Conservation (phyloP, 2,888 invertebrate species). For the Morinoia aosen region DNA sequence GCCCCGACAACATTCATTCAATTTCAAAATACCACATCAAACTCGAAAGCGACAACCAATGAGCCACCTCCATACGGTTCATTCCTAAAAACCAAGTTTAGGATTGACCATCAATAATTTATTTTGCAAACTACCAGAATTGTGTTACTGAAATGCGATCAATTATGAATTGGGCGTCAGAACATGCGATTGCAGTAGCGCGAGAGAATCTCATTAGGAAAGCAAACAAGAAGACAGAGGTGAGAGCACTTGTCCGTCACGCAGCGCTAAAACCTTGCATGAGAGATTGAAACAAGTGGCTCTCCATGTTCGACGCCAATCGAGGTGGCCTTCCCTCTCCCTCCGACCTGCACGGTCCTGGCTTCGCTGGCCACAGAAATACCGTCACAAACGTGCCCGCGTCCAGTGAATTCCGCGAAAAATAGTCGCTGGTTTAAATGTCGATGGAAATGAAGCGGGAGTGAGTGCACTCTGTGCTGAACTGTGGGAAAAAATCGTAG, state of each 20-base stretch:
- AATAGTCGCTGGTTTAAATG: slow-evolving; percentile 10
- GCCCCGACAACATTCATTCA: not conserved
- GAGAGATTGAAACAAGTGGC: slow-evolving; percentile 21
- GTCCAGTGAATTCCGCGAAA: not conserved
- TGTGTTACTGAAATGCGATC: slow-evolving; percentile 16
- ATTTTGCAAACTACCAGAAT: not conserved
- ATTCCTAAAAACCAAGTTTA: not conserved
- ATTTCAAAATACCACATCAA: not conserved
- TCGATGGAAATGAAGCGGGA: not conserved
- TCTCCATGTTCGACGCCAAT: slow-evolving; percentile 14
- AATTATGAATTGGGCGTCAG: slow-evolving; percentile 18
- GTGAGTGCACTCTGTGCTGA: not conserved
- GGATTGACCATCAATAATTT: not conserved
- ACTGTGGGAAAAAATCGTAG: not conserved
- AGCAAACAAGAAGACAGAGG: slow-evolving; percentile 38
- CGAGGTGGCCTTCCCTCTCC: not conserved
- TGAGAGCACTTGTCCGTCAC: slow-evolving; percentile 15
- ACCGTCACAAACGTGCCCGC: not conserved
- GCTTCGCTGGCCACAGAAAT: not conserved
- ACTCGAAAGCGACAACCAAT: not conserved
- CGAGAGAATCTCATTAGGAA: slow-evolving; percentile 46
- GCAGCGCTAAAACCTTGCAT: slow-evolving; percentile 7
- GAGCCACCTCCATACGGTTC: not conserved
- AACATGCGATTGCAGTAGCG: slow-evolving; percentile 12
- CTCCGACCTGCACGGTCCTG: not conserved